Conservation (phyloP, 2,113 vertebrate species). For the Arothron firmamentum region DNA sequence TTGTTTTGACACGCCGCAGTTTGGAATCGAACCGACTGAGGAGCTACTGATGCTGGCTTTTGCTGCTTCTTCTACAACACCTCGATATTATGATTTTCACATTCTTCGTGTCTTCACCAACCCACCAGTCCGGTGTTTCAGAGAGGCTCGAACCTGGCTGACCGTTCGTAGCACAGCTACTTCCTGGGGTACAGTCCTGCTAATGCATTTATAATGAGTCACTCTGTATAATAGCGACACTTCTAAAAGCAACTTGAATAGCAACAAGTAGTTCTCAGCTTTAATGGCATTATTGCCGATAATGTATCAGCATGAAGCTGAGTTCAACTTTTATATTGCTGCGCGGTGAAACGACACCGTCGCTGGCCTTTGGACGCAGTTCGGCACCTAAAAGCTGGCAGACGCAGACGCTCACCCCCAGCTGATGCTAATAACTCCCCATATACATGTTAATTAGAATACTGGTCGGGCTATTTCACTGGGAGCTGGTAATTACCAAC, state of each 20-base stretch:
- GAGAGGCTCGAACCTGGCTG: too few relatives aligned
- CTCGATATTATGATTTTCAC: background rate
- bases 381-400: background rate
- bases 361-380: background rate
- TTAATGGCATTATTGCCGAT: constrained; percentile 12
- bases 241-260: constrained; percentile 8
- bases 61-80: background rate
- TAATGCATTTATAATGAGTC: constrained; percentile 4
- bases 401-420: background rate
- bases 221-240: background rate
- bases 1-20: background rate
- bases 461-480: background rate
- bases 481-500: background rate
- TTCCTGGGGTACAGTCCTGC: background rate
- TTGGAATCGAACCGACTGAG: background rate
- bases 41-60: background rate
- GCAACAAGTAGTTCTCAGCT: constrained; percentile 4
- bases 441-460: background rate
- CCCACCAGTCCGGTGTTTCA: background rate
- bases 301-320: constrained; percentile 8
- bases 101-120: background rate
- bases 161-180: too few relatives aligned
- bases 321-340: too few relatives aligned
- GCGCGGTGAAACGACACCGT: too few relatives aligned
- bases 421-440: background rate